Percentiles rank a stretch among this genome's conserved stretches.
Conservation (phyloP, 64 coral and sea anemone genomes). For the Orbicella faveolata region DNA sequence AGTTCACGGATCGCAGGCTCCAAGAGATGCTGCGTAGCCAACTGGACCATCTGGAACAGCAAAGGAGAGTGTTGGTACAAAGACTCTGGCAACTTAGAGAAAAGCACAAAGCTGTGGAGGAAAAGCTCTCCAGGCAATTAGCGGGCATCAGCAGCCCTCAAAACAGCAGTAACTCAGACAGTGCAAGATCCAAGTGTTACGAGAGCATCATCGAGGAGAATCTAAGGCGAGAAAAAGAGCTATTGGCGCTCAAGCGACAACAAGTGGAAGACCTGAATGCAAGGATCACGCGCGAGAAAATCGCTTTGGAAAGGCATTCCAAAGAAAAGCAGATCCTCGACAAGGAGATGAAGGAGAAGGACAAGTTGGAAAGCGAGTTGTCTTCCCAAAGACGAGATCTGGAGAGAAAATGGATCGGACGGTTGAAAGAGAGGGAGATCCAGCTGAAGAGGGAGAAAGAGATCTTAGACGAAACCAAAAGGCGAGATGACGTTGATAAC, state of each 20-base stretch:
- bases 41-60: constrained; percentile 69
- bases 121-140: constrained; percentile 75
- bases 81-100: constrained; percentile 76
- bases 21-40: constrained; percentile 77
- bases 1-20: constrained; percentile 68
- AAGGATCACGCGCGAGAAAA: constrained; percentile 69
- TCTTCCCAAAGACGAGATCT: constrained; percentile 76
- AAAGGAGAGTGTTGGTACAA: constrained; percentile 66
- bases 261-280: constrained; percentile 80
- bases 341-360: constrained; percentile 70
- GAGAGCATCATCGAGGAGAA: constrained; percentile 85
- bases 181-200: constrained; percentile 64
- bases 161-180: constrained; percentile 55
- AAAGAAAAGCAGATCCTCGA: constrained; percentile 70
- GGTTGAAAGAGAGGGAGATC: constrained; percentile 70
- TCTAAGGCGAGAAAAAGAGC: constrained; percentile 75
- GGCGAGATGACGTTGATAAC: constrained; percentile 46
- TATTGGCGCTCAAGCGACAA: constrained; percentile 69
- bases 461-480: constrained; percentile 34
- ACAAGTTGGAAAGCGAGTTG: constrained; percentile 69
- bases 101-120: constrained; percentile 67
- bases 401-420: constrained; percentile 82
- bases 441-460: constrained; percentile 68
- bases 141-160: constrained; percentile 29
- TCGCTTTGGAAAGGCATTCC: constrained; percentile 60